A percentile compares a stretch with the other conserved stretches of the same genome.
Conservation (phyloP, 2,888 invertebrate genomes). For the Eupithecia tripunctaria region DNA sequence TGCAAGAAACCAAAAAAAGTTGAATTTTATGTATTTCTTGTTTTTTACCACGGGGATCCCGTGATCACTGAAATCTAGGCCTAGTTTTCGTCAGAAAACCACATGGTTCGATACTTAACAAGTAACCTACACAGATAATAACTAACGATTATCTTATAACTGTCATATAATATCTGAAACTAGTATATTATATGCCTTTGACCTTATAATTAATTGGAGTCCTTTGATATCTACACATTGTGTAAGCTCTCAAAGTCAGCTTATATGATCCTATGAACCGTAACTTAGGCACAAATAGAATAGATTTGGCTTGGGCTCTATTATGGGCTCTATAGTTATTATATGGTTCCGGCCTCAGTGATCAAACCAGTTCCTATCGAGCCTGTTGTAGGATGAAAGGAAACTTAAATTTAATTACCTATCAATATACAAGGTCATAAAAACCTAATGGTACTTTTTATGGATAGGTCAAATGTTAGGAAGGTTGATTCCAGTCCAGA, state of each 20-base stretch:
- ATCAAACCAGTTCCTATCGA: conserved; percentile 11
- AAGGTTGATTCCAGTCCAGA: no score
- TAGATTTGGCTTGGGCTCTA: no score
- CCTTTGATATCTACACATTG: background rate
- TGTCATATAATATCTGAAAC: background rate
- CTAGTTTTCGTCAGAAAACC: no score
- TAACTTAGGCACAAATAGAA: no score
- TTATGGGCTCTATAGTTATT: background rate
- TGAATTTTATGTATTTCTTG: no score
- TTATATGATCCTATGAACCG: conserved; percentile 5
- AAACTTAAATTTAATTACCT: background rate
- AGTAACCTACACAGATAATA: background rate
- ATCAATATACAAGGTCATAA: background rate
- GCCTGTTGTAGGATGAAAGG: background rate
- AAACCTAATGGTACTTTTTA: background rate
- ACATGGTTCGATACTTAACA: no score
- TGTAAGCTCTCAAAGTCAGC: conserved; percentile 15
- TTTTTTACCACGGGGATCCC: no score
- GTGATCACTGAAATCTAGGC: no score
- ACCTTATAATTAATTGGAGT: conserved; percentile 12
- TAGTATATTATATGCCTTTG: background rate
- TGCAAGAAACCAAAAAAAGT: no score
- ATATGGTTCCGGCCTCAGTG: conserved; percentile 2
- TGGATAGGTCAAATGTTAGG: no score
- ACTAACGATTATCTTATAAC: background rate